Base-by-base conservation (phyloP, 2,797 vertebrate genomes). In the Trachops cirrhosus region DNA sequence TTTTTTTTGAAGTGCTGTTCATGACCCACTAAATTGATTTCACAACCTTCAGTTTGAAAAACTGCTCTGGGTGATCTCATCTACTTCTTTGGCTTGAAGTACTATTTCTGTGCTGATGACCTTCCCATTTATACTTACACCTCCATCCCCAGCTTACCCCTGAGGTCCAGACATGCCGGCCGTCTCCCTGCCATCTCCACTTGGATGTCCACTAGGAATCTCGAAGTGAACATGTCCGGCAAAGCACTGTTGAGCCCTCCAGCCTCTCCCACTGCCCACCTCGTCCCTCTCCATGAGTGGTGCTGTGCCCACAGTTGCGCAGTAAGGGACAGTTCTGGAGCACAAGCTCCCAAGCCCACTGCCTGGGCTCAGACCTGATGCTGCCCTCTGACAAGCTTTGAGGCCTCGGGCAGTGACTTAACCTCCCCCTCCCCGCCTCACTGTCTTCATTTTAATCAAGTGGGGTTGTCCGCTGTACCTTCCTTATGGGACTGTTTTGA, bases 1-100 rank as follows among this genome's bases (percentile, higher is more conserved):
- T 71, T 95, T 77, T 9, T 14, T 89, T 93, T 71, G 22, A 74
- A 80, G 41, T 85, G 12, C 75, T 93, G 4, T 75, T 96, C 67
- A 64, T 59, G 79, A 94, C 64, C 95, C 64, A 93, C 57, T 94
- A 86, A 93, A 84, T 90, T 80, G 89, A 96, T 96, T 94, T 95
- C 52, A 86, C 59, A 96, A 26, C 46, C 59, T 91, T 37, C 44
- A 46, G 41, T 91, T 94, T 95, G 77, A 87, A 95, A 88, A 91
- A 67, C 50, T 64, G 22, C 34, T 80, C 59, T 14, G 37, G 15
- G 75, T 92, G 93, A 91, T 77, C 74, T 96, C 67, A 77, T 77
- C 41, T 26, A 19, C 50, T 73, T 64, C 46, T 70, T 74, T 57
- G 50, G 14, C 87, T 91, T 77, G 85, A 86, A 91, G 41, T 88